Evolutionary conservation across 2,888 invertebrate species (phyloP).

Genomic region (Liposcelis brunnea): DNA sequence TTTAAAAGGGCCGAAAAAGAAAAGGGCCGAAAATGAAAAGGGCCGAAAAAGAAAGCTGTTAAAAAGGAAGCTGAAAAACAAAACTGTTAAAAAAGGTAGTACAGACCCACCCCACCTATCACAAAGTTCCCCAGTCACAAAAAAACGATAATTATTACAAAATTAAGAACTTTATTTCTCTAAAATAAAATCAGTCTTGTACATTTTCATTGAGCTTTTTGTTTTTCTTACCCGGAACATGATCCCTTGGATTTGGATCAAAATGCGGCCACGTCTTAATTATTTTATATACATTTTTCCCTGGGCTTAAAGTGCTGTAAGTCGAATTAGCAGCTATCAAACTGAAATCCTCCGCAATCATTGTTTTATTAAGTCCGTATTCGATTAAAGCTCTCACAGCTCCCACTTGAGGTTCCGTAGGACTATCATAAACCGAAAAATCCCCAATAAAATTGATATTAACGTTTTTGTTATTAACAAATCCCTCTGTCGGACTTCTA

Average conservation of each 20-base stretch:
- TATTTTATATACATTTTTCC: slow-evolving; percentile 2
- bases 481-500: background rate
- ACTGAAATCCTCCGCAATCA: background rate
- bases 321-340: slow-evolving; percentile 1
- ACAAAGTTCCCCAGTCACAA: no score
- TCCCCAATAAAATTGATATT: slow-evolving; percentile 6
- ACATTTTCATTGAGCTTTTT: no score
- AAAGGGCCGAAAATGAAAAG: no score
- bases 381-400: slow-evolving; percentile 1
- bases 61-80: no score
- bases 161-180: no score
- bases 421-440: slow-evolving; percentile 5
- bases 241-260: background rate
- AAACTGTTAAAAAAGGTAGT: no score
- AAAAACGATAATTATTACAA: no score
- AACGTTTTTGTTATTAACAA: background rate
- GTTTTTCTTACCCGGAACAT: no score
- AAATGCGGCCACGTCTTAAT: background rate
- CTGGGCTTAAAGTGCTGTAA: background rate
- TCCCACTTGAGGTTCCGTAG: background rate
- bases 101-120: no score
- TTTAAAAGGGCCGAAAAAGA: no score
- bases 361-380: background rate
- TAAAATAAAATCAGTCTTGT: no score
- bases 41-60: no score